Evolutionary conservation across 2,113 vertebrate species (phyloP).

Genomic region (Empidonax alnorum): DNA sequence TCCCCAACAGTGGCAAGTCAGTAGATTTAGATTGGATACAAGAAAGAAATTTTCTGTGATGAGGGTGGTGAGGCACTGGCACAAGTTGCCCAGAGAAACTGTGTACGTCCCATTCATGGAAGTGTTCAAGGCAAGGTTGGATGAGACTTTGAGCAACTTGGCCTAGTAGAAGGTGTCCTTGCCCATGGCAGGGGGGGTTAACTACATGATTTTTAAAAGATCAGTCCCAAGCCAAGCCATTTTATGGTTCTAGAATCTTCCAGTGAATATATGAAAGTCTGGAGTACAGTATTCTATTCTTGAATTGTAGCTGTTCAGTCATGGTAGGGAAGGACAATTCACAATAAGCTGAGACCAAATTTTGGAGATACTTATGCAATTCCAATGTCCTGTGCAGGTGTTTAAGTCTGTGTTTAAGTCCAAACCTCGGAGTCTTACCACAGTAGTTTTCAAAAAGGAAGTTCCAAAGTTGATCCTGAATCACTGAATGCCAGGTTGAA

Average conservation of each 20-base stretch:
- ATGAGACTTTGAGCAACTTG: neutral
- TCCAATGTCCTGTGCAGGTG: neutral
- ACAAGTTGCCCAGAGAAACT: neutral
- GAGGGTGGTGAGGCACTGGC: neutral
- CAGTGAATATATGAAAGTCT: neutral
- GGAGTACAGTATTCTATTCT: neutral
- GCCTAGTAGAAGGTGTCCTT: neutral
- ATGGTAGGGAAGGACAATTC: neutral
- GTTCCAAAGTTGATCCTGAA: neutral
- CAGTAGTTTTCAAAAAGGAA: neutral
- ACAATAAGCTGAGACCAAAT: neutral
- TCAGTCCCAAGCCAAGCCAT: neutral
- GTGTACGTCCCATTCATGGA: neutral
- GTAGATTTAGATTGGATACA: neutral
- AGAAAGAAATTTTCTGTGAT: neutral
- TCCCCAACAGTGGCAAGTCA: neutral
- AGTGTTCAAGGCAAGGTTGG: neutral
- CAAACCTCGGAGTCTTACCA: neutral
- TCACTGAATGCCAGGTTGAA: neutral
- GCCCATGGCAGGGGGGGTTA: rapidly evolving
- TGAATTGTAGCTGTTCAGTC: neutral
- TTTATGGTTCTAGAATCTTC: neutral
- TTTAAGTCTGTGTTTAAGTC: neutral
- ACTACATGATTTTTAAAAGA: neutral
- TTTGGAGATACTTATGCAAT: neutral